Conservation (phyloP, 2,113 vertebrate genomes). For the Pterocles burchelli region DNA sequence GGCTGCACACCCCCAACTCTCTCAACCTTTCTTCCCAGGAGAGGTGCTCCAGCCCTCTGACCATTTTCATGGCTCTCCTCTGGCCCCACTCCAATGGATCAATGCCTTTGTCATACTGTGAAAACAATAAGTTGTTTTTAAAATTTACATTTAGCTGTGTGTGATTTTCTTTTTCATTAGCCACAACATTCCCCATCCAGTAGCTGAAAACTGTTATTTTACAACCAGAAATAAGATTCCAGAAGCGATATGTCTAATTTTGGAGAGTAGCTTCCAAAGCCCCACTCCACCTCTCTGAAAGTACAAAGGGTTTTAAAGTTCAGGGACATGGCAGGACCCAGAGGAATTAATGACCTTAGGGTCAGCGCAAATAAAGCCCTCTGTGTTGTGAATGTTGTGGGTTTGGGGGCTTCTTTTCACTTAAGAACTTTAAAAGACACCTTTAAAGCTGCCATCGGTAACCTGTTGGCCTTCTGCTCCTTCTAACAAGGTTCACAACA, state of each 20-base stretch:
- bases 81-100: no score
- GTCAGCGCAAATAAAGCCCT: not conserved
- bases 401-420: not conserved
- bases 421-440: not conserved
- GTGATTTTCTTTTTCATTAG: no score
- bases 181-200: not conserved
- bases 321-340: not conserved
- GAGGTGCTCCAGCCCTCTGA: no score
- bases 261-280: not conserved
- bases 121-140: no score
- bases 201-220: not conserved
- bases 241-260: not conserved
- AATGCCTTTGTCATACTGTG: no score
- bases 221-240: not conserved
- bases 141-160: no score
- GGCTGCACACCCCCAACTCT: no score
- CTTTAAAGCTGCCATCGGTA: not conserved
- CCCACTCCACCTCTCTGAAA: not conserved
- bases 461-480: not conserved
- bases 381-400: not conserved
- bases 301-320: not conserved
- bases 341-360: not conserved
- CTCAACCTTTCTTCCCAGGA: no score
- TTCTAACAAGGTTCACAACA: not conserved
- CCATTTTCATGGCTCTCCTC: no score